Percentiles rank a stretch among this genome's conserved stretches.
These are phyloP conservation scores for Lophochroa leadbeateri DNA, from an alignment of 2,113 vertebrate genomes.

Conservation along the genomic window DNA sequence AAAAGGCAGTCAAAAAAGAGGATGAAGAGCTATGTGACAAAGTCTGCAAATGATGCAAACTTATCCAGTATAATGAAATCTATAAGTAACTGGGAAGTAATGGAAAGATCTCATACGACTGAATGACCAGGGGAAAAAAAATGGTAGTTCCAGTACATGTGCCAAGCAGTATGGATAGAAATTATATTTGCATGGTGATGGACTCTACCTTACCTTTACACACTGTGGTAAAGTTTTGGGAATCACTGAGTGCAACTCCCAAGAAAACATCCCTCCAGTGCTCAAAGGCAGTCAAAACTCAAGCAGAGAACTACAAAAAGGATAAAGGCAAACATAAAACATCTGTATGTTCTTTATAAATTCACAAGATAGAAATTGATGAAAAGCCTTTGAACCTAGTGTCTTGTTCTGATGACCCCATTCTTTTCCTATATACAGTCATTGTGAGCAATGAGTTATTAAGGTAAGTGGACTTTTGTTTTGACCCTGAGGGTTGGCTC, in stretches of 20 bases:
- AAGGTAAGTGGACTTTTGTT: constrained; percentile 47
- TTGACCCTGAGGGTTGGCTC: constrained; percentile 8
- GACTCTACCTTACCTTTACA: background rate
- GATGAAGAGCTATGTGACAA: background rate
- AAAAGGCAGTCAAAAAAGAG: background rate
- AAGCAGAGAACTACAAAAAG: background rate
- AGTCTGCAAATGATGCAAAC: background rate
- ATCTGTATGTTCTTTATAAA: background rate
- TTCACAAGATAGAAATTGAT: background rate
- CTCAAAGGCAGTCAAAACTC: constrained; percentile 13
- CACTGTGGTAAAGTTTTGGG: background rate
- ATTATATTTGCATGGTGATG: background rate
- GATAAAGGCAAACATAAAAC: background rate
- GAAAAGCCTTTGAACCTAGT: background rate
- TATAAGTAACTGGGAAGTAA: background rate
- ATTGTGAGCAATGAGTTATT: constrained; percentile 20
- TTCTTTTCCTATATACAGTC: constrained; percentile 22
- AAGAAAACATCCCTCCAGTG: background rate
- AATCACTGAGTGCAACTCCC: background rate
- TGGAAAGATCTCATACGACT: background rate
- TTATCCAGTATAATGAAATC: background rate
- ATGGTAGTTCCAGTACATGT: background rate
- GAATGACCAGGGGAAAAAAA: background rate
- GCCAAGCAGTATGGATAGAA: background rate
- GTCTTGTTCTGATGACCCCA: background rate